Evolutionary conservation across 2,113 vertebrate genomes (phyloP), one percentile per base, ranked within the genome.

Genomic region (Marmota monax): DNA sequence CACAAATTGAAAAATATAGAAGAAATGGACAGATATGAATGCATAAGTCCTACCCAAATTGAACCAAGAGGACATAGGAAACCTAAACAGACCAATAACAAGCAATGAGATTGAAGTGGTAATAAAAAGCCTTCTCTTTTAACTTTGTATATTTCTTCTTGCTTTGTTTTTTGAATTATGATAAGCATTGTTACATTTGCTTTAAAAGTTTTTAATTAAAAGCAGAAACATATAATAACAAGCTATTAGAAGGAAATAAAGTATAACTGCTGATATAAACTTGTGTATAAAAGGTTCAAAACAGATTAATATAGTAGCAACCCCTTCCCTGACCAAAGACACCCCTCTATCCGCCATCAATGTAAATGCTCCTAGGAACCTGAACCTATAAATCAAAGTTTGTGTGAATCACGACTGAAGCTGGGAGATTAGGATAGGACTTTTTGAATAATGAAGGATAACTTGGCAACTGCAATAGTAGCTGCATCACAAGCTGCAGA

Each of bases 201-300:
- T 45, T 53, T 76, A 73, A 77, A 27, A 37, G 4, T 20, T 53
- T 87, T 91, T 48, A n/a, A 61, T 89, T 89, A 37, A 80, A 90
- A 77, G 18, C 80, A 56, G 74, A 92, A 95, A 80, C 32, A 48
- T 29, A 63, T 94, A 48, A 88, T 65, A 88, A 80, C 48, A 96
- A 92, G 78, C n/a, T 42, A 53, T 77, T 53, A 74, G 77, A 78
- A 67, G 39, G 53, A 90, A 87, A 42, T 27, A 94, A 65, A 23
- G 67, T 37, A 83, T 16, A 92, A 78, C 45, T 53, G 34, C 70
- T 69, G 48, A 53, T 42, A 89, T 7, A 72, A 58, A 90, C 23
- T 74, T 82, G 8, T 69, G 23, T 34, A 86, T 34, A 67, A 96
- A 96, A 92, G 39, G n/a, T 23, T 76, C 18, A 37, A 78, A 78